These are phyloP conservation scores for Lathronympha strigana DNA, from an alignment of 2,888 invertebrate species.

Conservation along the genomic window DNA sequence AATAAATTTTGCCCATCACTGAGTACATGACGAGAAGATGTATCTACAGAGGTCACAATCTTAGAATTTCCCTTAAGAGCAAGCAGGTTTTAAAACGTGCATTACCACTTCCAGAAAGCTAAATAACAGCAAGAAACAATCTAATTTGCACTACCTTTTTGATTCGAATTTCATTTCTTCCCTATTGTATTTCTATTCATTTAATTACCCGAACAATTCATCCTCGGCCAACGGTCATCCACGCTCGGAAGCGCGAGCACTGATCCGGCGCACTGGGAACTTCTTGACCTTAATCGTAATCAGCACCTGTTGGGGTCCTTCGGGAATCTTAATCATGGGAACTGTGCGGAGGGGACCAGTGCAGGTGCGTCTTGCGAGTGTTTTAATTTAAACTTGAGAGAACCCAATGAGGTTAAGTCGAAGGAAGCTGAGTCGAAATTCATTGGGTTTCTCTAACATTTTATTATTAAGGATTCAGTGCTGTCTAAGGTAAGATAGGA, in stretches of 20 bases:
- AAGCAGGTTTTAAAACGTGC: too few relatives aligned
- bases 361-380: slow-evolving; percentile 42
- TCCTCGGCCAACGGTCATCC: slow-evolving; percentile 65
- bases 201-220: slow-evolving; percentile 46
- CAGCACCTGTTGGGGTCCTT: slow-evolving; percentile 73
- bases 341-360: slow-evolving; percentile 46
- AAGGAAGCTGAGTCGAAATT: too few relatives aligned
- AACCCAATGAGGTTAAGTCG: slow-evolving; percentile 2
- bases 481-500: too few relatives aligned
- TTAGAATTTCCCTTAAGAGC: too few relatives aligned
- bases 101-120: neutral
- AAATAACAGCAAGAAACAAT: neutral
- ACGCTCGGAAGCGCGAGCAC: slow-evolving; percentile 64
- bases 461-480: too few relatives aligned
- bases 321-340: slow-evolving; percentile 80
- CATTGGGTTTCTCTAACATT: too few relatives aligned
- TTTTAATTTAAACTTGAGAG: neutral
- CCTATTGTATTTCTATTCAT: neutral
- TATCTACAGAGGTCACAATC: too few relatives aligned
- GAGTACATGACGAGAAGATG: too few relatives aligned
- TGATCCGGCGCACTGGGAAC: slow-evolving; percentile 77
- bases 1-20: too few relatives aligned
- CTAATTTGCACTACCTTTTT: neutral
- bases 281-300: slow-evolving; percentile 80
- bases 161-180: neutral